Evolutionary conservation across 1,140 invertebrate species (phyloP).

Genomic region (Caerostris darwini): DNA sequence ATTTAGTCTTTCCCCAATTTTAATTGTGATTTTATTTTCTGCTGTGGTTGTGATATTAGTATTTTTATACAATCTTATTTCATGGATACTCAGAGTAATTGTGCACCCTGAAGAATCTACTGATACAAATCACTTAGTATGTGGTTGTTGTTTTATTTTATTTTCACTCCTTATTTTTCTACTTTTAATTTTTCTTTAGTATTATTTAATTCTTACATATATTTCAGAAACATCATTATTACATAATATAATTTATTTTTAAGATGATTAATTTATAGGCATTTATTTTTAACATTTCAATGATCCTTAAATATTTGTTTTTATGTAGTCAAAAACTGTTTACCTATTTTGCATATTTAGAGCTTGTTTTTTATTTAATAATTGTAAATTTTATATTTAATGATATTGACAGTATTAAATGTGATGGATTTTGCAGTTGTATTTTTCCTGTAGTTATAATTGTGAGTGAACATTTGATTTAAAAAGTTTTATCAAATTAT

Average conservation of each 20-base stretch:
- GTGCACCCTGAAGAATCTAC: neutral
- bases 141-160: neutral
- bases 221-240: neutral
- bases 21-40: constrained; percentile 42
- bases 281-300: neutral
- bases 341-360: too few relatives aligned
- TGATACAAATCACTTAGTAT: constrained; percentile 66
- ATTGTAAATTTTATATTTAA: too few relatives aligned
- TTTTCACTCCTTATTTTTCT: neutral
- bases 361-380: too few relatives aligned
- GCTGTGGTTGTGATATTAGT: constrained; percentile 13
- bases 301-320: neutral
- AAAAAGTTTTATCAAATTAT: too few relatives aligned
- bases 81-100: constrained; percentile 41
- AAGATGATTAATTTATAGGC: neutral
- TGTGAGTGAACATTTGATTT: too few relatives aligned
- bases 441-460: too few relatives aligned
- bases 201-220: neutral
- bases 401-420: too few relatives aligned
- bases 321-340: too few relatives aligned
- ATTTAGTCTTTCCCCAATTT: neutral
- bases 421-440: too few relatives aligned
- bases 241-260: neutral
- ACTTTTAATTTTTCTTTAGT: neutral
- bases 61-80: constrained; percentile 47